These are phyloP conservation scores for Telmatochromis brichardi DNA, from an alignment of 2,113 vertebrate species.

Conservation along the genomic window DNA sequence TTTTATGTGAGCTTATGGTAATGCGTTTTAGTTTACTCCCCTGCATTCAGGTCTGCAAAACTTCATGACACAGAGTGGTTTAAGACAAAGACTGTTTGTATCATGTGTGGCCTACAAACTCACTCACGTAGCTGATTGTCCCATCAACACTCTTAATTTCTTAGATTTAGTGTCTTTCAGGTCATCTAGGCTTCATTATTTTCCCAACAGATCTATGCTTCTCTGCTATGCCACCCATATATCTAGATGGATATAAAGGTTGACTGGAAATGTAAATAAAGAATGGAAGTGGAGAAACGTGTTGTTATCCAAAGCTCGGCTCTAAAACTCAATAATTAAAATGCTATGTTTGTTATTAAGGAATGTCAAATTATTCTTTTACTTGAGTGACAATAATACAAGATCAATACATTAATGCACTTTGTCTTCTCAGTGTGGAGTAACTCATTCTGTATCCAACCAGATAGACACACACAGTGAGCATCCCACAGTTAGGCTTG, in stretches of 20 bases:
- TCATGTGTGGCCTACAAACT: neutral
- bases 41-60: neutral
- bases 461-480: neutral
- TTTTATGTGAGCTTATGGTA: neutral
- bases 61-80: neutral
- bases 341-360: neutral
- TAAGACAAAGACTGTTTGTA: neutral
- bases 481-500: neutral
- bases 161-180: neutral
- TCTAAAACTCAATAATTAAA: neutral
- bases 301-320: neutral
- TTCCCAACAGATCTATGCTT: neutral
- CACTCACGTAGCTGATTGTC: neutral
- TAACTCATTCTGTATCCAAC: neutral
- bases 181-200: neutral
- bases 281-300: neutral
- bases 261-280: neutral
- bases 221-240: neutral
- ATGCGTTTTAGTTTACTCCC: neutral
- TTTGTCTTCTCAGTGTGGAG: neutral
- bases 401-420: neutral
- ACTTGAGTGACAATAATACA: neutral
- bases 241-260: neutral
- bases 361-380: neutral
- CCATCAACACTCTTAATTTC: neutral